A percentile compares a stretch with the other conserved stretches of the same genome.
phyloP scores from a whole-genome alignment of 2,113 vertebrate genomes.

The Grammomys surdaster region DNA sequence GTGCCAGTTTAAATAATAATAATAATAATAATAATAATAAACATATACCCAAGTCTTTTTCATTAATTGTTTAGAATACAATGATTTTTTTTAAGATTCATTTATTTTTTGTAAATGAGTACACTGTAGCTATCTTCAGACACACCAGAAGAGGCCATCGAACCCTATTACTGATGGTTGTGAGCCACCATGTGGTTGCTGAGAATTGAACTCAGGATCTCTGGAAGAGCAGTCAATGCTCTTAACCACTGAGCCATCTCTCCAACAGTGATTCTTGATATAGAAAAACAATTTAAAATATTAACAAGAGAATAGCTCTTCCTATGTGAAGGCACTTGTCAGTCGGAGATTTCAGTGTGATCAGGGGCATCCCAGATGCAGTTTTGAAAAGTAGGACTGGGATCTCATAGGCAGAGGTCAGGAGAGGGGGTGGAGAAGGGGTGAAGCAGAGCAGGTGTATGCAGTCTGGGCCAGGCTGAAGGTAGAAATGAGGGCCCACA shows the following conservation, averaged over 20 bases:
- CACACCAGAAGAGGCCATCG: too few species aligned
- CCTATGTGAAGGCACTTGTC: neutral
- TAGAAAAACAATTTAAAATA: conserved; percentile 23
- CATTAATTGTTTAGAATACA: neutral
- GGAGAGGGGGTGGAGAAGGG: too few species aligned
- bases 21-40: neutral
- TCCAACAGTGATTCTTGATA: neutral
- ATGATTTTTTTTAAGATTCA: neutral
- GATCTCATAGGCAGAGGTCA: neutral
- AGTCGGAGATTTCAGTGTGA: neutral
- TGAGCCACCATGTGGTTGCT: too few species aligned
- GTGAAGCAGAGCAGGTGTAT: neutral
- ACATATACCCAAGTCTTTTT: neutral
- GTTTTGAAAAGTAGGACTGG: neutral
- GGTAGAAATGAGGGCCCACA: neutral
- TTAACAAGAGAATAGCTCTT: neutral
- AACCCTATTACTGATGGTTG: too few species aligned
- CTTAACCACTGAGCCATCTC: too few species aligned
- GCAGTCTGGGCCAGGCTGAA: neutral
- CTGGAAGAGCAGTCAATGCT: too few species aligned
- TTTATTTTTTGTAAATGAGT: too few species aligned
- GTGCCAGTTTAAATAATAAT: neutral
- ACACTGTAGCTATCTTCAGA: too few species aligned
- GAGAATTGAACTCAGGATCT: too few species aligned
- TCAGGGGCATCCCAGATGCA: neutral